A percentile compares a stretch with the other conserved stretches of the same genome.
phyloP scores from a whole-genome alignment of 2,888 invertebrate genomes.

The Xanthia icteritia region DNA sequence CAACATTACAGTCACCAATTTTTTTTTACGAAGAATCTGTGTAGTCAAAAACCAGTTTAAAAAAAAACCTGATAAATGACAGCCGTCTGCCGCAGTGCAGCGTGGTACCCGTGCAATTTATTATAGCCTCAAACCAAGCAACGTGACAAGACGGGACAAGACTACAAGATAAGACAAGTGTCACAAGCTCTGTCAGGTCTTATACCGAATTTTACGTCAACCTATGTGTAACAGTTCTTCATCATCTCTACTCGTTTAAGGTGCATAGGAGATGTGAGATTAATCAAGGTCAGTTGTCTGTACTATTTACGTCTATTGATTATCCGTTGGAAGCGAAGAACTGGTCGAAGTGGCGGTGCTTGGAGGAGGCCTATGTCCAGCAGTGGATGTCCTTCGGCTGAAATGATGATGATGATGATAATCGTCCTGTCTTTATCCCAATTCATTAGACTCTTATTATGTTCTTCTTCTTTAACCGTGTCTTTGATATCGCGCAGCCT shows the following conservation, averaged over 20 bases:
- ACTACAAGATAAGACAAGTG: neutral
- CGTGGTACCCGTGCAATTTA: conserved; percentile 3
- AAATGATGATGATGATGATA: too few relatives aligned
- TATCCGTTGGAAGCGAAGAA: too few relatives aligned
- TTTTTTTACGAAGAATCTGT: neutral
- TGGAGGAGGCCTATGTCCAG: too few relatives aligned
- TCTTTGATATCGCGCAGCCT: too few relatives aligned
- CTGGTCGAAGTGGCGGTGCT: too few relatives aligned
- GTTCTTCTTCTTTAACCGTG: too few relatives aligned
- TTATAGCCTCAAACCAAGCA: conserved; percentile 3
- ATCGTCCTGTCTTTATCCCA: too few relatives aligned
- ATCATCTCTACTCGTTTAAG: neutral
- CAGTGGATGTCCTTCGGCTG: too few relatives aligned
- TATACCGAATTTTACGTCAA: neutral
- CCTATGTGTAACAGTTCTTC: neutral
- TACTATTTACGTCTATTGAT: too few relatives aligned
- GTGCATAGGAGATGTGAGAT: too few relatives aligned
- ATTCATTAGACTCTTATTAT: too few relatives aligned
- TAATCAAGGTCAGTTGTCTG: too few relatives aligned
- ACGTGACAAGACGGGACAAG: conserved; percentile 10
- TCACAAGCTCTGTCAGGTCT: neutral
- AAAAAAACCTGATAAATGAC: conserved; percentile 1
- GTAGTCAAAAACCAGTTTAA: conserved; percentile 9
- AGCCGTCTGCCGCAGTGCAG: neutral
- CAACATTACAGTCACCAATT: neutral